Conservation (phyloP, 2,888 invertebrate species). For the Scrobipalpa atriplicella region DNA sequence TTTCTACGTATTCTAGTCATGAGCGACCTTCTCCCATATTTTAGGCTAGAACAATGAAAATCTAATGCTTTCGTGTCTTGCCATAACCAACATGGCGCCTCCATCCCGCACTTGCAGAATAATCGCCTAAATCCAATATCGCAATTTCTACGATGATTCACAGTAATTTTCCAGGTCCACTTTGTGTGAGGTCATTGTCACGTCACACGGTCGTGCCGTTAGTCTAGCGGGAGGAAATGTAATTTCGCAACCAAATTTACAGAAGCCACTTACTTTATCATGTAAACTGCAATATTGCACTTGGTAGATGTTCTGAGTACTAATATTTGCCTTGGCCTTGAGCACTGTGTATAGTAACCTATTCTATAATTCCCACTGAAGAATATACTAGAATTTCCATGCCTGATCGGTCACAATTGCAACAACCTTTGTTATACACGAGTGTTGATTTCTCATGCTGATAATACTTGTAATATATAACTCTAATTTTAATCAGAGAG, state of each 20-base stretch:
- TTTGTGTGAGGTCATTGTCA: slow-evolving; percentile 68
- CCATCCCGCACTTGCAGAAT: slow-evolving; percentile 54
- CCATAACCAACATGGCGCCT: slow-evolving; percentile 81
- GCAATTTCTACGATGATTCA: slow-evolving; percentile 34
- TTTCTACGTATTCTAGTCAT: slow-evolving; percentile 47
- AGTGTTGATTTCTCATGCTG: not conserved
- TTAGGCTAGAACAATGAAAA: slow-evolving; percentile 44
- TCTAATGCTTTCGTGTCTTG: slow-evolving; percentile 72
- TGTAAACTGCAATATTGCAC: not conserved
- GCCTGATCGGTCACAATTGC: slow-evolving; percentile 5
- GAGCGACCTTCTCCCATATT: slow-evolving; percentile 36
- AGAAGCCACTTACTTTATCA: slow-evolving; percentile 8
- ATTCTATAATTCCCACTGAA: not conserved
- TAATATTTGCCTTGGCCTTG: not conserved
- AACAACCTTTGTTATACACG: not conserved
- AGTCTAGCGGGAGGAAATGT: slow-evolving; percentile 55
- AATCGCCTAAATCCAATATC: slow-evolving; percentile 22
- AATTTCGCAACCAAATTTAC: slow-evolving; percentile 44
- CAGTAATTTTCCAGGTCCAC: slow-evolving; percentile 56
- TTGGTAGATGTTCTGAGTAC: not conserved
- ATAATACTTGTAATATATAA: not conserved
- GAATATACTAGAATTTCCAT: not conserved
- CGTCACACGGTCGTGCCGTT: slow-evolving; percentile 66
- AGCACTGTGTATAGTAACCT: not conserved
- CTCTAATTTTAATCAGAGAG: not conserved